Conservation (phyloP, 64 coral and sea anemone genomes). For the Montipora foliosa region DNA sequence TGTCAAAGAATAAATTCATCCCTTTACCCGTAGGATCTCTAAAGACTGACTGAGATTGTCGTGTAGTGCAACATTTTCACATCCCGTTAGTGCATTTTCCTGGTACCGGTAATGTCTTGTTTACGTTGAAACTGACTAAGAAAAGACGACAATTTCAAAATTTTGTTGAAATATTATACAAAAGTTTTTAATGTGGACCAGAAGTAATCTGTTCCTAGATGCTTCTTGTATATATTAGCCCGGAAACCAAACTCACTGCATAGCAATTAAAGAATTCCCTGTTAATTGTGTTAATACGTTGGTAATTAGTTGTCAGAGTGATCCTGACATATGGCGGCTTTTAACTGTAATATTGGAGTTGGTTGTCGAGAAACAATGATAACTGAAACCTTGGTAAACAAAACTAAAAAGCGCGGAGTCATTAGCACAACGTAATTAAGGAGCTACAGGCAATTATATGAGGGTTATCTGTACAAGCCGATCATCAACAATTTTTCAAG, state of each 20-base stretch:
- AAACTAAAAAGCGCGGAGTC: background rate
- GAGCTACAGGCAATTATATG: no score
- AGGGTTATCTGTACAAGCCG: no score
- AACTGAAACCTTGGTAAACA: background rate
- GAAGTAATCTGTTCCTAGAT: background rate
- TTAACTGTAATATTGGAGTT: background rate
- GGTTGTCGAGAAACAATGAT: background rate
- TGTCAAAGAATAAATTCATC: no score
- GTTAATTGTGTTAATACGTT: constrained; percentile 2
- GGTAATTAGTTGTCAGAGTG: background rate
- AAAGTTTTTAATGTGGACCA: background rate
- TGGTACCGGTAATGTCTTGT: background rate
- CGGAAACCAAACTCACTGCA: background rate
- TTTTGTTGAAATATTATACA: background rate
- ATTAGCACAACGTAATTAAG: no score
- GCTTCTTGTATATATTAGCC: background rate
- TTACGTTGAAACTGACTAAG: background rate
- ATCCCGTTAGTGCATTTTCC: background rate
- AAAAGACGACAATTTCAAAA: background rate
- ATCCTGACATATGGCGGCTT: background rate
- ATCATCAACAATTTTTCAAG: no score
- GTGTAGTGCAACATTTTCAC: no score
- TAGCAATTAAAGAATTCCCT: constrained; percentile 2
- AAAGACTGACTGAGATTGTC: no score
- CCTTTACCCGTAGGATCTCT: no score